Evolutionary conservation across 2,888 invertebrate species (phyloP).

Genomic region (Antheraea assamensis): DNA sequence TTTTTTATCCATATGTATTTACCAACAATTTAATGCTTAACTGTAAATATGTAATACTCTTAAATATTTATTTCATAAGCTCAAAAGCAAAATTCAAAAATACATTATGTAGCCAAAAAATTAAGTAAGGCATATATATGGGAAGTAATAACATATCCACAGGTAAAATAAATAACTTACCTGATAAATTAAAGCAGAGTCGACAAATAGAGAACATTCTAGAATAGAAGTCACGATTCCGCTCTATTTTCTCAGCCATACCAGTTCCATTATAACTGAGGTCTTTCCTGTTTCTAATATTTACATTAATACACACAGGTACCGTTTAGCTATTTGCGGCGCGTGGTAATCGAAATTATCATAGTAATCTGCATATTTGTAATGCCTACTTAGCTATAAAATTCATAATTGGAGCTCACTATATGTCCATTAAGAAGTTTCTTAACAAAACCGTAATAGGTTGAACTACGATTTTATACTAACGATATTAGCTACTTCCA

Average conservation of each 20-base stretch:
- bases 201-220: constrained; percentile 40
- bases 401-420: constrained; percentile 33
- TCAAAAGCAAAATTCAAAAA: no score
- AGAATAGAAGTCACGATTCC: constrained; percentile 62
- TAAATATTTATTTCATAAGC: no score
- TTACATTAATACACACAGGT: constrained; percentile 35
- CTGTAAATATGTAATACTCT: no score
- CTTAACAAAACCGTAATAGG: constrained; percentile 30
- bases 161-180: neutral
- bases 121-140: neutral
- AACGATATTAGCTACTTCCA: neutral
- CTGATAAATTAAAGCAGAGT: neutral
- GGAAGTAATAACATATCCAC: neutral
- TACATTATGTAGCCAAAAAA: no score
- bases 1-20: neutral
- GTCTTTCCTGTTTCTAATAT: constrained; percentile 35
- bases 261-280: constrained; percentile 44
- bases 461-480: constrained; percentile 15
- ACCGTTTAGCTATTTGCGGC: constrained; percentile 23
- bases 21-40: no score
- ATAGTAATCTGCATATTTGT: constrained; percentile 25
- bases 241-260: constrained; percentile 63
- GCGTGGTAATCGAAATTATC: constrained; percentile 21
- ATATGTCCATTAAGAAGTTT: constrained; percentile 34
- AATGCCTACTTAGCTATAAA: constrained; percentile 28